phyloP scores from a whole-genome alignment of 2,113 vertebrate species.

The Siniperca chuatsi region DNA sequence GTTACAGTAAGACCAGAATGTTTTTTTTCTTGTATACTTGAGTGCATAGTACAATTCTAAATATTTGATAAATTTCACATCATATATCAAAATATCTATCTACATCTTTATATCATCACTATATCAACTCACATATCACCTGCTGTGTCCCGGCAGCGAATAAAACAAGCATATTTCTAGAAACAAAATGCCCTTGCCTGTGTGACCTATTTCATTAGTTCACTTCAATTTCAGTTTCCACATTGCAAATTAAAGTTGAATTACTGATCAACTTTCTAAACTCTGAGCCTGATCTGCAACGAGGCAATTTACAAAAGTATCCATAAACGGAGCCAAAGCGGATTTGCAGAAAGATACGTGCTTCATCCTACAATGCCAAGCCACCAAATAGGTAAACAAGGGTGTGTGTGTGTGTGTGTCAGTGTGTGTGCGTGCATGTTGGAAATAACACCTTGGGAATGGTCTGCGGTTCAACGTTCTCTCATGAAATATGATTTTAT shows the following conservation, averaged over 20 bases:
- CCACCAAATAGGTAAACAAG: slow-evolving; percentile 81
- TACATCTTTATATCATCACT: not conserved
- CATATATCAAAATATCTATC: not conserved
- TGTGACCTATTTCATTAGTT: slow-evolving; percentile 35
- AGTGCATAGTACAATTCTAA: not conserved
- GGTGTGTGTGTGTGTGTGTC: slow-evolving; percentile 47
- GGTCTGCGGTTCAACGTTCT: slow-evolving; percentile 74
- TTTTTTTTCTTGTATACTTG: not conserved
- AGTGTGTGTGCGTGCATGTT: slow-evolving; percentile 33
- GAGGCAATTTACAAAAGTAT: slow-evolving; percentile 74
- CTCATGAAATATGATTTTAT: slow-evolving; percentile 80
- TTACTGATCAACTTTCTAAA: slow-evolving; percentile 74
- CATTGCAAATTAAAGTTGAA: slow-evolving; percentile 56
- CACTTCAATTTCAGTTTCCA: slow-evolving; percentile 8
- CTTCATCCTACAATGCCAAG: slow-evolving; percentile 75
- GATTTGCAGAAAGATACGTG: slow-evolving; percentile 79
- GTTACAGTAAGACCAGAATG: not conserved
- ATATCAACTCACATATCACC: not conserved
- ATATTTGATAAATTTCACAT: not conserved
- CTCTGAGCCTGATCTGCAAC: slow-evolving; percentile 71
- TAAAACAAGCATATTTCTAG: not conserved
- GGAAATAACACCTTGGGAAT: slow-evolving; percentile 78
- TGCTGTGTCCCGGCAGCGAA: not conserved
- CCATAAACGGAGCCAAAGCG: slow-evolving; percentile 73
- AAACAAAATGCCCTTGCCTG: not conserved